These are phyloP conservation scores for Chelonus formosanus DNA, from an alignment of 2,888 invertebrate genomes.

Conservation along the genomic window DNA sequence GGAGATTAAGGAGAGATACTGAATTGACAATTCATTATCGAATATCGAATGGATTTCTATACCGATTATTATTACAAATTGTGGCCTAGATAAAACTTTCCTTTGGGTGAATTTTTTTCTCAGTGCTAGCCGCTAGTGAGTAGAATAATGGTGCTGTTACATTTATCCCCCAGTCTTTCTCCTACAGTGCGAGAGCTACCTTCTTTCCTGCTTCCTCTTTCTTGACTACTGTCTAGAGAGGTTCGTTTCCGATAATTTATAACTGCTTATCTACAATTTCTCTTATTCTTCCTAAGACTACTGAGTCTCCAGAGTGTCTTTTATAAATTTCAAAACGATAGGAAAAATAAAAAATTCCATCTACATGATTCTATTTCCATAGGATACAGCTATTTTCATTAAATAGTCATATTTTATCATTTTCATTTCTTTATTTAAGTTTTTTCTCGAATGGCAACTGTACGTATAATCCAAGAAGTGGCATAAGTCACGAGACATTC, in stretches of 20 bases:
- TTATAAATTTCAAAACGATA: constrained; percentile 2
- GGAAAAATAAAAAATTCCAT: background rate
- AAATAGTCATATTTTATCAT: too few species aligned
- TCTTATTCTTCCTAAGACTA: background rate
- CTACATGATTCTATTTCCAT: background rate
- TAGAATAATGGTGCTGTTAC: constrained; percentile 26
- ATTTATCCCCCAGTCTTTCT: constrained; percentile 3
- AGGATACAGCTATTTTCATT: too few species aligned
- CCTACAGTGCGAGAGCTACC: constrained; percentile 1
- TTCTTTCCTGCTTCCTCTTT: constrained; percentile 4
- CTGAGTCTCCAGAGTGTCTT: constrained; percentile 14
- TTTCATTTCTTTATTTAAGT: too few species aligned
- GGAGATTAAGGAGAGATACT: too few species aligned
- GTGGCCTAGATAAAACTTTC: constrained; percentile 16
- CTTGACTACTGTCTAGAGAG: constrained; percentile 8
- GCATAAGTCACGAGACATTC: constrained; percentile 41
- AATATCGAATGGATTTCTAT: background rate
- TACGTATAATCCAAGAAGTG: constrained; percentile 29
- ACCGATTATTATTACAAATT: background rate
- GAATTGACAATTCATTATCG: too few species aligned
- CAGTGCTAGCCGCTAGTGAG: constrained; percentile 12
- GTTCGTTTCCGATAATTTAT: constrained; percentile 26
- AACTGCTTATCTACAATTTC: constrained; percentile 27
- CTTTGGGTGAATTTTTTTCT: background rate
- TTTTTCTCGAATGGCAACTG: too few species aligned